phyloP scores from a whole-genome alignment of 2,113 vertebrate genomes.

The Aepyceros melampus region DNA sequence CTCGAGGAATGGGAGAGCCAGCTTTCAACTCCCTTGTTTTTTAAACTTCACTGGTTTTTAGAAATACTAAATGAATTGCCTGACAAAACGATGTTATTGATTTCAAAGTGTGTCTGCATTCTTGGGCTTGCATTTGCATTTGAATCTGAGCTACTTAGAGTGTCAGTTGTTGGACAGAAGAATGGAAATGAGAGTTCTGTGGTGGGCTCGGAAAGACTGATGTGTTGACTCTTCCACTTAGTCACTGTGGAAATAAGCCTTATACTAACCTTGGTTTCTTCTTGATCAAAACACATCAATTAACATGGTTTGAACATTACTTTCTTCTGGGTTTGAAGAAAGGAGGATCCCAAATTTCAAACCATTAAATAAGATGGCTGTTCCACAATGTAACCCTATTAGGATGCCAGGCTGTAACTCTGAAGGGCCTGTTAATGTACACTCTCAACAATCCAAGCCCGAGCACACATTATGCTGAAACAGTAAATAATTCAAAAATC shows the following conservation, averaged over 20 bases:
- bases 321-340: conserved; percentile 57
- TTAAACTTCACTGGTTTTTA: conserved; percentile 71
- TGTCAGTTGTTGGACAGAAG: conserved; percentile 61
- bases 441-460: not conserved
- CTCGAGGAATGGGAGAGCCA: conserved; percentile 45
- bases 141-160: conserved; percentile 71
- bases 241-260: conserved; percentile 65
- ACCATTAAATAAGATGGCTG: conserved; percentile 54
- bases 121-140: conserved; percentile 70
- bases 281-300: conserved; percentile 75
- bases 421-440: conserved; percentile 12
- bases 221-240: conserved; percentile 71
- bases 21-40: conserved; percentile 69
- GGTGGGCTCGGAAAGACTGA: conserved; percentile 59
- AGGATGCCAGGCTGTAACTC: conserved; percentile 30
- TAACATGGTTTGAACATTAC: conserved; percentile 47
- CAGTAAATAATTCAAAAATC: conserved; percentile 60
- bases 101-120: conserved; percentile 73
- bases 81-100: conserved; percentile 73
- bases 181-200: conserved; percentile 63
- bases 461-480: conserved; percentile 38
- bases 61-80: conserved; percentile 73
- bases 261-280: conserved; percentile 59
- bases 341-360: conserved; percentile 58
- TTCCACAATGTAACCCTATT: conserved; percentile 52